These are phyloP conservation scores for Corvus moneduloides DNA, from an alignment of 2,113 vertebrate species.

Conservation along the genomic window DNA sequence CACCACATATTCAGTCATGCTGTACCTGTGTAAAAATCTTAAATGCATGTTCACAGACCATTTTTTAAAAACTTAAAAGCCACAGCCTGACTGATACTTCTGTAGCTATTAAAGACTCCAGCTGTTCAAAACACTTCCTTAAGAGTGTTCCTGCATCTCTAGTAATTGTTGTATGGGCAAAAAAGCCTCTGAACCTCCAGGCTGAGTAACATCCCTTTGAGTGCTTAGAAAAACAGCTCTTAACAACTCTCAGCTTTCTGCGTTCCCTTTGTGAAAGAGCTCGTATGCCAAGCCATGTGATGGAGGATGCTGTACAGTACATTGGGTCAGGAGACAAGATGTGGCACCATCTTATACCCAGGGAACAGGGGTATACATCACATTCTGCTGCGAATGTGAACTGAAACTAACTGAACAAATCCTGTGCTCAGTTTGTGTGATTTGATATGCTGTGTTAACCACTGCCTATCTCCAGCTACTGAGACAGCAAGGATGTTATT, in stretches of 20 bases:
- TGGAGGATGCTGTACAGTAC: background rate
- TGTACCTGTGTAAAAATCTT: background rate
- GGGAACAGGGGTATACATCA: background rate
- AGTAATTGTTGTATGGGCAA: background rate
- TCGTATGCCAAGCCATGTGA: background rate
- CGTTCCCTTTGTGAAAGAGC: background rate
- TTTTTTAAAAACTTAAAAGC: background rate
- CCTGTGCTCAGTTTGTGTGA: background rate
- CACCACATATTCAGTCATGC: background rate
- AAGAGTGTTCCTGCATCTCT: background rate
- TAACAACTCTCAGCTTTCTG: slow-evolving; percentile 35
- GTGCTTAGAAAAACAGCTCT: slow-evolving; percentile 37
- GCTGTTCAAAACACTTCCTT: slow-evolving; percentile 13
- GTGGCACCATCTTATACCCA: background rate
- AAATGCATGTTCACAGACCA: background rate
- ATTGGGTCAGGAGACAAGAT: slow-evolving; percentile 43
- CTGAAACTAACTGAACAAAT: background rate
- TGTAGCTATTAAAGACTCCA: background rate
- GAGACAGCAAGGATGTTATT: background rate
- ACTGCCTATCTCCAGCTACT: background rate
- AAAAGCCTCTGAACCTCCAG: background rate
- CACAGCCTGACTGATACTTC: slow-evolving; percentile 18
- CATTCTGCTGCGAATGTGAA: background rate
- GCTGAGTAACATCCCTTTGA: slow-evolving; percentile 4
- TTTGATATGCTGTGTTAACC: background rate